These are phyloP conservation scores for Digitonthophagus gazella DNA, from an alignment of 2,888 invertebrate species.

Conservation along the genomic window DNA sequence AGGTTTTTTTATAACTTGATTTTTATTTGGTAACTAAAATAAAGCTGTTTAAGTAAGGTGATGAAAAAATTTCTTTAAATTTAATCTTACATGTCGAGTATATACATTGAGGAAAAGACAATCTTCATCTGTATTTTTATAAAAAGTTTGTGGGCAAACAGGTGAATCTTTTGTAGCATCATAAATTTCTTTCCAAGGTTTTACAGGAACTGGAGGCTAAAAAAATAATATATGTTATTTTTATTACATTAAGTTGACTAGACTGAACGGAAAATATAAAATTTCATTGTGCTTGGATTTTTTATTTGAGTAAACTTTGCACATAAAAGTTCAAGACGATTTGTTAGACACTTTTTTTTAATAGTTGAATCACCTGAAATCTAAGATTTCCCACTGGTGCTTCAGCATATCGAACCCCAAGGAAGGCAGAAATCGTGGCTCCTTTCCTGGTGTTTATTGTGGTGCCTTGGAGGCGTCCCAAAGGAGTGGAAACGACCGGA, in stretches of 20 bases:
- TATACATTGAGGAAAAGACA: slow-evolving; percentile 66
- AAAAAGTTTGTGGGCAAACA: slow-evolving; percentile 46
- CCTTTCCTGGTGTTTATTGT: slow-evolving; percentile 16
- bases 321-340: neutral
- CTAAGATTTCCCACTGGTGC: slow-evolving; percentile 24
- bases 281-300: neutral
- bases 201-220: slow-evolving; percentile 46
- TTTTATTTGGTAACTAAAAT: neutral
- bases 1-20: slow-evolving; percentile 50
- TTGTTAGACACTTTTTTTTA: neutral
- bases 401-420: slow-evolving; percentile 25
- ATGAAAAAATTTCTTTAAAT: slow-evolving; percentile 14
- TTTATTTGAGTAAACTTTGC: neutral
- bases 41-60: no score
- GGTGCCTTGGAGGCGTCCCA: slow-evolving; percentile 21
- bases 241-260: neutral
- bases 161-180: slow-evolving; percentile 46
- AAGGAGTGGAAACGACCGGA: slow-evolving; percentile 17
- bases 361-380: slow-evolving; percentile 22
- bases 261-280: neutral
- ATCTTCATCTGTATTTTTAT: slow-evolving; percentile 56
- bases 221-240: slow-evolving; percentile 15
- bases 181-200: slow-evolving; percentile 44
- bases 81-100: slow-evolving; percentile 41
- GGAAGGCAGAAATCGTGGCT: slow-evolving; percentile 22